Base-by-base conservation (phyloP, 2,888 invertebrate species). In the Margaritifera margaritifera region DNA sequence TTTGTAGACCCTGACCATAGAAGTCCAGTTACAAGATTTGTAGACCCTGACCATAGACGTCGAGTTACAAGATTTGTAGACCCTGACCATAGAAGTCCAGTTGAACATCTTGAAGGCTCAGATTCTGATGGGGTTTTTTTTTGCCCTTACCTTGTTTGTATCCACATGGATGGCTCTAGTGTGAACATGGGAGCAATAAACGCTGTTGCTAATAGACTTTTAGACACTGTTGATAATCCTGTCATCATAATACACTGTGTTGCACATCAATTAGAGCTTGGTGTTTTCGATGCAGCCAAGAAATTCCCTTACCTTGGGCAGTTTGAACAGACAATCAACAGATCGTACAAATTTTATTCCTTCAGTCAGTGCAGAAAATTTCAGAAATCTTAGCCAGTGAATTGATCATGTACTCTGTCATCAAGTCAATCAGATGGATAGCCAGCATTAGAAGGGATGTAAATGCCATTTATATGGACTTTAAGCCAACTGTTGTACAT, bases 211-310 rank as follows among this genome's bases (percentile, higher is more conserved):
- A 54, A 56, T 24, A 67, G 64, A 57, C 15, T 69, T 6, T 58
- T 57, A 22, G 68, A n/a, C n/a, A n/a, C n/a, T n/a, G n/a, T n/a
- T n/a, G n/a, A n/a, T n/a, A n/a, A n/a, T n/a, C n/a, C n/a, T 22
- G 73, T 70, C 61, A 15, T 71, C 24, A 57, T 74, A 1, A 71
- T 62, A 19, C 71, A 74, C 57, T 71, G 68, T 68, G 71, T 74
- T 19, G 68, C 71, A 4, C 71, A 74, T 53, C 31, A 62, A n/a
- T 62, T 71, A 4, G 71, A 71, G 51, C 56, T 71, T 8, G 71
- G 69, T n/a, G 61, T 71, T 42, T 31, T 71, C 19, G 71, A 71
- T 66, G 68, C 68, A 52, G 68, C 64, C 4, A 71, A 66, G 55
- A n/a, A 50, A 42, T 19, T 59, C 27, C 51, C 62, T 24, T 74